Evolutionary conservation across 2,888 invertebrate genomes (phyloP).

Genomic region (Palloptera scutellata): DNA sequence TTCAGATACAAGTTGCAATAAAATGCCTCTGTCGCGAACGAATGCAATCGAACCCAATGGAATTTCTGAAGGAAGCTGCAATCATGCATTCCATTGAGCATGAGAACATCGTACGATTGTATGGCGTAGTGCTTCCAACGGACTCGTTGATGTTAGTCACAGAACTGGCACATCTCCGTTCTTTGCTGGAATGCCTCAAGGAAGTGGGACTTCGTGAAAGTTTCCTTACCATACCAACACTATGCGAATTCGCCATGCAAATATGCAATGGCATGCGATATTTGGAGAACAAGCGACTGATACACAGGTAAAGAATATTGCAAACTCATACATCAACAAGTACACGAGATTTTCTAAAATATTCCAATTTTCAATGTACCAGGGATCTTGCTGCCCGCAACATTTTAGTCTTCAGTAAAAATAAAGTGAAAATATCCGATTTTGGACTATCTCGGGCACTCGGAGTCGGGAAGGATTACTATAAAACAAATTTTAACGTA

Average conservation of each 20-base stretch:
- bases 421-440: conserved; percentile 97
- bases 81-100: conserved; percentile 99
- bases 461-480: conserved; percentile 98
- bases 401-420: conserved; percentile 95
- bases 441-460: conserved; percentile 95
- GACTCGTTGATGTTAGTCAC: conserved; percentile 85
- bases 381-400: conserved; percentile 97
- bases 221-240: conserved; percentile 85
- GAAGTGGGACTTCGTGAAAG: conserved; percentile 90
- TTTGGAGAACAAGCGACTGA: conserved; percentile 92
- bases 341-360: neutral
- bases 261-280: conserved; percentile 99
- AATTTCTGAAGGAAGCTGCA: conserved; percentile 97
- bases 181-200: conserved; percentile 93
- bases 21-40: conserved; percentile 94
- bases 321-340: neutral
- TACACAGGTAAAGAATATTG: conserved; percentile 75
- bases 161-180: conserved; percentile 93
- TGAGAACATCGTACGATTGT: conserved; percentile 95
- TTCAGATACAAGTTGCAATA: conserved; percentile 92
- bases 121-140: conserved; percentile 95
- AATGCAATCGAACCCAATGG: conserved; percentile 95
- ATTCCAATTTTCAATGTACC: conserved; percentile 35
- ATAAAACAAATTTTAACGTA: conserved; percentile 97
- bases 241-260: conserved; percentile 95